A percentile compares a stretch with the other conserved stretches of the same genome.
Evolutionary conservation across 2,888 invertebrate genomes (phyloP).

Genomic region (Stomorhina lunata): DNA sequence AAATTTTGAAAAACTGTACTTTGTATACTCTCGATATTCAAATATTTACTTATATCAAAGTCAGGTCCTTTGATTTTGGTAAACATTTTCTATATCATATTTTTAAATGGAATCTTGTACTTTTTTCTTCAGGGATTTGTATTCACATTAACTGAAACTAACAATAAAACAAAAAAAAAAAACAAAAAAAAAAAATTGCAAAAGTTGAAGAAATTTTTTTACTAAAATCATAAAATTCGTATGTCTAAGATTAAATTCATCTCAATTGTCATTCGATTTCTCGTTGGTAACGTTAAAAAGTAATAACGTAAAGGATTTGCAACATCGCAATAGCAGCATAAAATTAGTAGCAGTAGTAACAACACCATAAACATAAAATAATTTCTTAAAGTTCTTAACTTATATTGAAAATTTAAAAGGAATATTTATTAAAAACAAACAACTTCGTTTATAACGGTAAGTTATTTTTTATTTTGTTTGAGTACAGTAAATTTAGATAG

Average conservation of each 20-base stretch:
- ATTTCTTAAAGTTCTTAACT: conserved; percentile 38
- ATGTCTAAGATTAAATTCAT: conserved; percentile 25
- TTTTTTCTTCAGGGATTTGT: conserved; percentile 29
- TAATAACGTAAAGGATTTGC: not conserved
- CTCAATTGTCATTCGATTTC: not conserved
- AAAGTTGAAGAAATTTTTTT: not conserved
- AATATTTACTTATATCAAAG: too few relatives aligned
- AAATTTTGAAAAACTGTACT: too few relatives aligned
- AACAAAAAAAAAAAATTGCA: not conserved
- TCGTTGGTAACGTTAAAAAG: conserved; percentile 11
- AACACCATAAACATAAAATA: conserved; percentile 48
- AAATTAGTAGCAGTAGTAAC: conserved; percentile 30
- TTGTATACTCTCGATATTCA: too few relatives aligned
- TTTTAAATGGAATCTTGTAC: not conserved
- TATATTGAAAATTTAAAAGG: conserved; percentile 24
- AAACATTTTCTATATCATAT: not conserved
- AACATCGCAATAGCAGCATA: conserved; percentile 21
- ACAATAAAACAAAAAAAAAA: not conserved
- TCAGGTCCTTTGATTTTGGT: not conserved
- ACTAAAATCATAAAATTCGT: not conserved
- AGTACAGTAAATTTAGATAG: too few relatives aligned
- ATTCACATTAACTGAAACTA: conserved; percentile 2
- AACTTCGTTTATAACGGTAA: conserved; percentile 55
- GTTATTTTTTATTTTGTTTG: conserved; percentile 6
- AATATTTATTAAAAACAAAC: not conserved